Evolutionary conservation across 1,140 invertebrate genomes (phyloP), one percentile per base, ranked within the genome.

Genomic region (Pseudachorutes palmiensis): DNA sequence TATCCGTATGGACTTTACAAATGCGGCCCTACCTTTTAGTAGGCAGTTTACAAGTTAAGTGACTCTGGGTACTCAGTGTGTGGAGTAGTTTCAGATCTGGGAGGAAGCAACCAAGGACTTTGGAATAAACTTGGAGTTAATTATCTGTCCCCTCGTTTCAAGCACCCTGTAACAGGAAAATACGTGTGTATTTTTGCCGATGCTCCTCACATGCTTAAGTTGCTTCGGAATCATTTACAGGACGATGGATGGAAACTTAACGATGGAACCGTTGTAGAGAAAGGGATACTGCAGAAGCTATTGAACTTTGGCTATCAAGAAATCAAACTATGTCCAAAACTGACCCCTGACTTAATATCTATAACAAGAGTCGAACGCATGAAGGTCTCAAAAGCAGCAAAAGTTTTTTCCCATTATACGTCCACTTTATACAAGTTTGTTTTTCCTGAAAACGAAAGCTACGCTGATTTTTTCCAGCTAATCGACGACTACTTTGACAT

Each of bases 401-500:
- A 72, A 33, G 14, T 73, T 19, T 65, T 73, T 57, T 72, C 70
- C 19, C n/a, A 61, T 16, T 51, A 49, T 19, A 62, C 60, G 22
- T 31, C 65, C 26, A 30, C 62, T 19, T 24, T 65, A 58, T 41
- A 64, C 1, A 28, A 61, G 22, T 49, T n/a, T 5, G 5, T 30
- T 24, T 67, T 58, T 49, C 62, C 62, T 16, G 65, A 73, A 9
- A 45, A 64, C 12, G 24, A 36, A 1, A 12, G 3, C 31, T 63
- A 65, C 51, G 14, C 26, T 3, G 30, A 72, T n/a, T 73, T 72
- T 55, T 67, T 73, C 36, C 0, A 59, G 58, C 14, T 61, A 5
- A 64, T 73, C 1, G 68, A 72, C 49, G 57, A 73, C 36, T 58
- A 65, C 14, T 73, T 73, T 36, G 72, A 73, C 58, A 49, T 73